Evolutionary conservation across 2,797 vertebrate genomes (phyloP).

Genomic region (Helarctos malayanus): DNA sequence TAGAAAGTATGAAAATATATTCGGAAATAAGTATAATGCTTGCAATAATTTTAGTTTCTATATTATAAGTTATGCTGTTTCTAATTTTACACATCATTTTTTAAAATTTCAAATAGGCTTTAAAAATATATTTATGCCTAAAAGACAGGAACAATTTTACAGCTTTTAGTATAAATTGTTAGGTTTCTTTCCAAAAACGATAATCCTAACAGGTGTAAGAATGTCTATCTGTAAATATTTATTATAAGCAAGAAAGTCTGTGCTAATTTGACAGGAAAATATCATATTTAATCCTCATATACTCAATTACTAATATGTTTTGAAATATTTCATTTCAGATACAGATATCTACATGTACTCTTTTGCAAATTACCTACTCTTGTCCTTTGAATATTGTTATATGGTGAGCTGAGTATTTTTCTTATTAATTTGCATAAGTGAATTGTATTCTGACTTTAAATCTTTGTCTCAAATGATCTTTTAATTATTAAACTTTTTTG

Average conservation of each 20-base stretch:
- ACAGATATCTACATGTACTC: conserved; percentile 36
- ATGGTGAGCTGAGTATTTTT: neutral
- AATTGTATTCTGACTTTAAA: conserved; percentile 56
- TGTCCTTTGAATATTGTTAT: conserved; percentile 34
- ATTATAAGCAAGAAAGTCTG: neutral
- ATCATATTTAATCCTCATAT: conserved; percentile 17
- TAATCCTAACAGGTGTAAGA: neutral
- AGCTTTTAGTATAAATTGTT: conserved; percentile 36
- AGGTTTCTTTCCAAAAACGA: neutral
- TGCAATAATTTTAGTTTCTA: neutral
- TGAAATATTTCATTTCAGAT: conserved; percentile 27
- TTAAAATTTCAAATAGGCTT: conserved; percentile 4
- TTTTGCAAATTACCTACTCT: conserved; percentile 3
- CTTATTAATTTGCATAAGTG: conserved; percentile 25
- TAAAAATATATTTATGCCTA: neutral
- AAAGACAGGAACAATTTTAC: neutral
- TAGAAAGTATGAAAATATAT: neutral
- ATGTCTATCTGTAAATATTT: conserved; percentile 16
- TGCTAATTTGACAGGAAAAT: conserved; percentile 43
- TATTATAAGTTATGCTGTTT: conserved; percentile 22
- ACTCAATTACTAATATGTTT: conserved; percentile 7
- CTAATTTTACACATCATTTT: neutral
- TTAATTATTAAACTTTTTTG: conserved; percentile 15
- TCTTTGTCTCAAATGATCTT: neutral
- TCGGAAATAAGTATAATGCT: conserved; percentile 5